Percentiles rank a stretch among this genome's conserved stretches.
Conservation (phyloP, 64 coral and sea anemone genomes). For the Porites lutea region DNA sequence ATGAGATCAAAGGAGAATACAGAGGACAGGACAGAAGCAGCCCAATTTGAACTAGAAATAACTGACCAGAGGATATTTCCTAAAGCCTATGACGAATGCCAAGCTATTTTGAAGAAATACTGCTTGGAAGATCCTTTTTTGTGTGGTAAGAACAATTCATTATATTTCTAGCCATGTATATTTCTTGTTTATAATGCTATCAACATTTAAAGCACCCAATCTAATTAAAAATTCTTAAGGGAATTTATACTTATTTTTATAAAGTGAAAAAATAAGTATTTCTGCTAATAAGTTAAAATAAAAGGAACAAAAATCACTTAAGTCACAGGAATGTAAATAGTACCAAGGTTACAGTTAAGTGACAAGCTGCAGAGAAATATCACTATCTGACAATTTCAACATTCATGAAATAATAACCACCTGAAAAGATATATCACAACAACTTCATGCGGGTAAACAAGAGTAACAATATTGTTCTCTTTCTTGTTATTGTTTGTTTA, state of each 20-base stretch:
- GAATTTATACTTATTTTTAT: too few species aligned
- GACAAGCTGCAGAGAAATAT: too few species aligned
- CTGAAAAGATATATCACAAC: neutral
- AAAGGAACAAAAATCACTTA: too few species aligned
- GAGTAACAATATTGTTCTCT: constrained; percentile 9
- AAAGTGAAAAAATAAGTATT: too few species aligned
- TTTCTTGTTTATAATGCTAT: too few species aligned
- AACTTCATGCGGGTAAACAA: constrained; percentile 32
- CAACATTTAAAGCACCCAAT: too few species aligned
- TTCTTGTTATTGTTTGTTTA: constrained; percentile 24
- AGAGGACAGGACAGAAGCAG: neutral
- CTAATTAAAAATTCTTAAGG: too few species aligned
- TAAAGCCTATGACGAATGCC: constrained; percentile 14
- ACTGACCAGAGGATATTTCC: constrained; percentile 18
- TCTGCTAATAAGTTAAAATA: too few species aligned
- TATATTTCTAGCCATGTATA: too few species aligned
- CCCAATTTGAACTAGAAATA: neutral
- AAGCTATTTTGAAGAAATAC: constrained; percentile 27
- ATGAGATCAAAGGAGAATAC: neutral
- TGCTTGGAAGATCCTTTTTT: constrained; percentile 34
- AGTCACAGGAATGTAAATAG: too few species aligned
- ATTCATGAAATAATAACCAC: neutral
- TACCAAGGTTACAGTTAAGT: too few species aligned
- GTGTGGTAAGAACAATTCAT: constrained; percentile 34
- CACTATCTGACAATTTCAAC: too few species aligned